Conservation (phyloP, 2,888 invertebrate genomes). For the Callimorpha dominula region DNA sequence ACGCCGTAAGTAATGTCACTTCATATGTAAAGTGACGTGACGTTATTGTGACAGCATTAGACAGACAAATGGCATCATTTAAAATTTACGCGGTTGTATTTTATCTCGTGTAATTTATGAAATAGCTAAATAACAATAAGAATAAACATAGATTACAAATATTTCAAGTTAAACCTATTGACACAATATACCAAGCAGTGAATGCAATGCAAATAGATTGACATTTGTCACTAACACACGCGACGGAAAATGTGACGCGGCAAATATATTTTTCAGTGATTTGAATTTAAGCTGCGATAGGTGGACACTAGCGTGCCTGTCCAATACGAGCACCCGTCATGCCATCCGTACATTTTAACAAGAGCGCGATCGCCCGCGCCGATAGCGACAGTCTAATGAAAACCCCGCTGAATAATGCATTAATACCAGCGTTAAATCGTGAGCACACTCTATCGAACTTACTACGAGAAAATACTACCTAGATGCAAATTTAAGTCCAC, state of each 20-base stretch:
- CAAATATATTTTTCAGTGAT: conserved; percentile 60
- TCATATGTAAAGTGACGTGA: neutral
- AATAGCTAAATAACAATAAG: too few species aligned
- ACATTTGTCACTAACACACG: conserved; percentile 53
- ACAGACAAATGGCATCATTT: neutral
- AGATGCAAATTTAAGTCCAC: conserved; percentile 84
- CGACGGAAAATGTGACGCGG: conserved; percentile 53
- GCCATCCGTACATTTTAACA: conserved; percentile 86
- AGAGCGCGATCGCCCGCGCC: conserved; percentile 81
- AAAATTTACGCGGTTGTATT: neutral
- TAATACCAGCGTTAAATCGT: conserved; percentile 86
- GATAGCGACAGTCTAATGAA: conserved; percentile 85
- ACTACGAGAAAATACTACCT: conserved; percentile 76
- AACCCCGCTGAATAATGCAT: conserved; percentile 86
- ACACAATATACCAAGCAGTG: conserved; percentile 17
- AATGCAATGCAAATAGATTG: conserved; percentile 40
- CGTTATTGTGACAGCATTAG: neutral
- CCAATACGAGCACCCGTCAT: conserved; percentile 82
- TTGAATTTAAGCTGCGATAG: conserved; percentile 65
- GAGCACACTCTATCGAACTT: conserved; percentile 81
- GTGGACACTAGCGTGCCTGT: conserved; percentile 67
- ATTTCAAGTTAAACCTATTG: neutral
- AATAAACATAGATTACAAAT: neutral
- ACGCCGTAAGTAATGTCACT: neutral
- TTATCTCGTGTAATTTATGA: too few species aligned